Evolutionary conservation across 1,140 invertebrate species (phyloP).

Genomic region (Akabosia matsudoensis): DNA sequence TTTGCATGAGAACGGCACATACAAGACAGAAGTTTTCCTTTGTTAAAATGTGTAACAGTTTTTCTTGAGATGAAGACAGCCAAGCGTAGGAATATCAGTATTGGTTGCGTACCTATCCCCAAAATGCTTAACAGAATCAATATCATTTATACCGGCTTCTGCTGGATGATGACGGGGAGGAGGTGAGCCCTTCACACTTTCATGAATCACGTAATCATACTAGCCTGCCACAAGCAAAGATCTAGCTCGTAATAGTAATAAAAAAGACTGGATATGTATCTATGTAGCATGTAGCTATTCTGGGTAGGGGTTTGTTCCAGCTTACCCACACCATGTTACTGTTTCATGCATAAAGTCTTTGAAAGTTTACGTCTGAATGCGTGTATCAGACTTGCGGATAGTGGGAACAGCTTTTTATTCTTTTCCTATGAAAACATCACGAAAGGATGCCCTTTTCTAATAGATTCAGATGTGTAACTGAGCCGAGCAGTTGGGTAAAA

Average conservation of each 20-base stretch:
- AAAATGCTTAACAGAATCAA: neutral
- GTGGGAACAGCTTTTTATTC: neutral
- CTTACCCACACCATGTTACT: no score
- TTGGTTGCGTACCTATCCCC: neutral
- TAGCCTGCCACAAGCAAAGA: neutral
- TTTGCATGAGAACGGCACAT: neutral
- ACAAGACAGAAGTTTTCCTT: neutral
- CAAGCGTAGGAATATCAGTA: no score
- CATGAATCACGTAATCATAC: slow-evolving; percentile 22
- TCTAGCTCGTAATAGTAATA: neutral
- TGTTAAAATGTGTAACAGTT: no score
- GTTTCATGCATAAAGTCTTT: neutral
- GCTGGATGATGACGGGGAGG: neutral
- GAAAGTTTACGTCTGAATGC: neutral
- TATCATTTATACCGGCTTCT: neutral
- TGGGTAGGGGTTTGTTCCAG: neutral
- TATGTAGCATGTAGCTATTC: neutral
- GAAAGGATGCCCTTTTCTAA: slow-evolving; percentile 4
- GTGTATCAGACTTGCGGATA: neutral
- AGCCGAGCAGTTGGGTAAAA: neutral
- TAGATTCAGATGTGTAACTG: slow-evolving; percentile 22
- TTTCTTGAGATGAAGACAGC: no score
- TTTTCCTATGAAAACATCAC: neutral
- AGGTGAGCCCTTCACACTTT: slow-evolving; percentile 23
- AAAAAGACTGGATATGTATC: slow-evolving; percentile 7